phyloP scores from a whole-genome alignment of 2,113 vertebrate genomes.

The Nicator chloris region DNA sequence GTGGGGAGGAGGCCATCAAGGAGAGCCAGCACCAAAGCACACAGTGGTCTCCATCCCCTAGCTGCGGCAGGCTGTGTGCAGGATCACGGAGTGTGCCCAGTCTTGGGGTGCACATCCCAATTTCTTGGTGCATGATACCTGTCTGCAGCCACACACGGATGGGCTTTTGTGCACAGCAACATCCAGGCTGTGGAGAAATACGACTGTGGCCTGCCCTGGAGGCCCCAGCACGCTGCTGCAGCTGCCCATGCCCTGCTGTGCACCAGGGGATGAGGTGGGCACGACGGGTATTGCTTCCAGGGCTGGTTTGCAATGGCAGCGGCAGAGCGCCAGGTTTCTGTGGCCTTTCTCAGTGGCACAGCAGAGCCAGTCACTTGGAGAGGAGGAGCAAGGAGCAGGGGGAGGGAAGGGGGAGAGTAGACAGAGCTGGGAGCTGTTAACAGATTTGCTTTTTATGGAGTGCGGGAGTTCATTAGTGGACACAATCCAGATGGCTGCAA shows the following conservation, averaged over 20 bases:
- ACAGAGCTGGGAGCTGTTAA: slow-evolving; percentile 60
- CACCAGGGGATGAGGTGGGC: not conserved
- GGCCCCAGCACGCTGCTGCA: not conserved
- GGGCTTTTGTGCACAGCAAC: not conserved
- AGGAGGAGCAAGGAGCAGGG: slow-evolving; percentile 24
- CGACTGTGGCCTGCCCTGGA: not conserved
- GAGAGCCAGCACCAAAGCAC: not conserved
- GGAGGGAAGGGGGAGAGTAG: slow-evolving; percentile 13
- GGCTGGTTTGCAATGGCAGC: slow-evolving; percentile 4
- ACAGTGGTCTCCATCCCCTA: fast-evolving
- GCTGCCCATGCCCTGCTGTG: not conserved
- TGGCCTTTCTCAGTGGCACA: not conserved
- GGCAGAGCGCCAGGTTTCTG: slow-evolving; percentile 30
- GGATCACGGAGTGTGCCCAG: fast-evolving
- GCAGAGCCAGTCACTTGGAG: not conserved
- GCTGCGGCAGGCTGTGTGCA: not conserved
- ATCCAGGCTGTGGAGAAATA: not conserved
- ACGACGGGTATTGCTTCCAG: not conserved
- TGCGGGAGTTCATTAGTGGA: slow-evolving; percentile 73
- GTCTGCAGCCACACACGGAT: fast-evolving
- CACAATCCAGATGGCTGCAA: slow-evolving; percentile 72
- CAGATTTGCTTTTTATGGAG: slow-evolving; percentile 74
- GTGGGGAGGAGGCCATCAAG: not conserved
- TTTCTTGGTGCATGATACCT: not conserved
- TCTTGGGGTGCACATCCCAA: not conserved